Conservation (phyloP, 1,140 invertebrate species). For the Linepithema humile region DNA sequence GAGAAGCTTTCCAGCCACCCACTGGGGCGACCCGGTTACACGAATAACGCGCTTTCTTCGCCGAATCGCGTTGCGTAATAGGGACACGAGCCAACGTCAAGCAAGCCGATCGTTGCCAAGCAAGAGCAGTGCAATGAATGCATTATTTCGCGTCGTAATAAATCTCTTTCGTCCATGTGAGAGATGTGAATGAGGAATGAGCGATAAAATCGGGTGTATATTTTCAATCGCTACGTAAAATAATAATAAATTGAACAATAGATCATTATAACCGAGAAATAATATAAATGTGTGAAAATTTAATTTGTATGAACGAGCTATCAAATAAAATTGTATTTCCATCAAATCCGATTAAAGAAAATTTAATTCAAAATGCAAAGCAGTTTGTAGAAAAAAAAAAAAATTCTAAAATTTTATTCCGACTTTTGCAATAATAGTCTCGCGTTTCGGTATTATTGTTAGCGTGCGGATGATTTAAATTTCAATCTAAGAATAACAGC, state of each 20-base stretch:
- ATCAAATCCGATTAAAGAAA: not conserved
- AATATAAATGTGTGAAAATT: too few species aligned
- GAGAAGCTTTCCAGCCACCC: slow-evolving; percentile 53
- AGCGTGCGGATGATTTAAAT: not conserved
- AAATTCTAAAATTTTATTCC: too few species aligned
- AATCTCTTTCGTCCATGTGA: not conserved
- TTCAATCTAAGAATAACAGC: slow-evolving; percentile 34
- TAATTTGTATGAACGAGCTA: too few species aligned
- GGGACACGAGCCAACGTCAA: slow-evolving; percentile 11
- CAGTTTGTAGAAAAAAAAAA: too few species aligned
- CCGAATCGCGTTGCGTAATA: slow-evolving; percentile 37
- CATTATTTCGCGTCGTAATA: slow-evolving; percentile 33
- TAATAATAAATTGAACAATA: not conserved
- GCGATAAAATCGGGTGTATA: not conserved
- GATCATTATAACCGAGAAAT: not conserved
- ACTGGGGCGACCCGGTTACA: slow-evolving; percentile 39
- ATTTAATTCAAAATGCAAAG: not conserved
- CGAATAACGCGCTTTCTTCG: slow-evolving; percentile 52
- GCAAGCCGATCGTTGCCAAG: slow-evolving; percentile 10
- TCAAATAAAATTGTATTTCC: not conserved
- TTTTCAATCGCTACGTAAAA: not conserved
- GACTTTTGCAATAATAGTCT: not conserved
- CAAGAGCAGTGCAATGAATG: slow-evolving; percentile 43
- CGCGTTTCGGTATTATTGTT: not conserved
- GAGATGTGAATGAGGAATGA: not conserved